Conservation (phyloP, 2,888 invertebrate species). For the Mesorhabditis spiculigera region DNA sequence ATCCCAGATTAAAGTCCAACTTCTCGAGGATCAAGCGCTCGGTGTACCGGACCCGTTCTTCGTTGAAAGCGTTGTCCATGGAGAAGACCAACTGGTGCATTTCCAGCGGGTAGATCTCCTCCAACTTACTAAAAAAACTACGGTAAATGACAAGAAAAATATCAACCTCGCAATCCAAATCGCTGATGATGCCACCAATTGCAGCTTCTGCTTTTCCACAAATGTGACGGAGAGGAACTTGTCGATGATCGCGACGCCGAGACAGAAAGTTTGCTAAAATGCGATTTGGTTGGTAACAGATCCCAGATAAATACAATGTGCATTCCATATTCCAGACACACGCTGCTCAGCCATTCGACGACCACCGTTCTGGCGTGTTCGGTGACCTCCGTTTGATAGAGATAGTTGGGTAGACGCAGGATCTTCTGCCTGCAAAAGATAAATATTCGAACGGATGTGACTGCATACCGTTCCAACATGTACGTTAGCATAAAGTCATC, state of each 20-base stretch:
- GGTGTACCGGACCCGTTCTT: not conserved
- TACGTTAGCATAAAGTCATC: not conserved
- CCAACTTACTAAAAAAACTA: not conserved
- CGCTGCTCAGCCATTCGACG: constrained; percentile 4
- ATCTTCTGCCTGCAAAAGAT: not conserved
- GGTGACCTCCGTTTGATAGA: constrained; percentile 4
- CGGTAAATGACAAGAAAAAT: not conserved
- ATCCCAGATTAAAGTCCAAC: not conserved
- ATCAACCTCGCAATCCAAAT: not conserved
- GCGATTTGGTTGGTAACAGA: too few species aligned
- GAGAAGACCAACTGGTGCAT: not conserved
- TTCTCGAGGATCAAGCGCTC: not conserved
- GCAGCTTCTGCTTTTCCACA: not conserved
- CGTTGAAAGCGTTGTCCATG: not conserved
- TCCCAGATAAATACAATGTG: not conserved
- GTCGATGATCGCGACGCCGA: not conserved
- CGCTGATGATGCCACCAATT: not conserved
- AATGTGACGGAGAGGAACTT: not conserved
- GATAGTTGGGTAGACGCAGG: not conserved
- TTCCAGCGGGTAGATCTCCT: not conserved
- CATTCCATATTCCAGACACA: not conserved
- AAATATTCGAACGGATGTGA: not conserved
- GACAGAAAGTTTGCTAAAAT: not conserved
- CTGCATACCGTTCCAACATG: not conserved
- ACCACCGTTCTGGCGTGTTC: not conserved